Base-by-base conservation (phyloP, 2,797 vertebrate species). In the Pyrocephalus nanus region DNA sequence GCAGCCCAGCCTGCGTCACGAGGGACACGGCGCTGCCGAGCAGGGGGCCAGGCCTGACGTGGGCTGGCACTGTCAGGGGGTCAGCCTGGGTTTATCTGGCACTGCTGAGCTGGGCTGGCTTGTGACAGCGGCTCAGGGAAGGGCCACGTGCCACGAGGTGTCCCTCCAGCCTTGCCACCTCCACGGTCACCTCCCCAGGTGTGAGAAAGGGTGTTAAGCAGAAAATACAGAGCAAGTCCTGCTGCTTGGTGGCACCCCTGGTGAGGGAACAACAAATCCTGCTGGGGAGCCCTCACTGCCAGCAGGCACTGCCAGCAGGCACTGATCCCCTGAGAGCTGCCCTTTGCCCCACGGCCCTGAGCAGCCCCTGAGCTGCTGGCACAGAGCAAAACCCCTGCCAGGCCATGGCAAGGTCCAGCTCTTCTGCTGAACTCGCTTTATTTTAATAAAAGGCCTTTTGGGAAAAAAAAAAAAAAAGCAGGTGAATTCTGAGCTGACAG, bases 1-100 rank as follows among this genome's bases (percentile, higher is more conserved):
- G 96, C 93, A 91, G 72, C 83, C 91, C 93, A 88, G 72, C 83
- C 91, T 95, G 93, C 94, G 93, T 96, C 96, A 96, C 11, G 29
- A 67, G 69, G 91, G 85, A 86, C 94, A 55, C 9, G 2, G 89
- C 2, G 18, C 70, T 93, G 96, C 69, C 5, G 71, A 92, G 94
- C 84, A 12, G 10, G 74, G 93, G 92, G 89, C 70, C 19, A 21
- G 84, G 43, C 11, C 95, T 93, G 93, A 93, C 50, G 82, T 6
- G 13, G 0, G 21, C 65, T 50, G 87, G 12, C 77, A 73, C 29
- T 36, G 60, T n/a, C 15, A 2, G 34, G 70, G n/a, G 85, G 50
- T 50, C 51, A 13, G 16, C 73, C 50, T 53, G 89, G 71, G 76
- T 73, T 84, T 47, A 20, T 17, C 69, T 23, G 86, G 66, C 84